A percentile compares a stretch with the other conserved stretches of the same genome.
Conservation (phyloP, 2,888 invertebrate species). For the Argyresthia goedartella region DNA sequence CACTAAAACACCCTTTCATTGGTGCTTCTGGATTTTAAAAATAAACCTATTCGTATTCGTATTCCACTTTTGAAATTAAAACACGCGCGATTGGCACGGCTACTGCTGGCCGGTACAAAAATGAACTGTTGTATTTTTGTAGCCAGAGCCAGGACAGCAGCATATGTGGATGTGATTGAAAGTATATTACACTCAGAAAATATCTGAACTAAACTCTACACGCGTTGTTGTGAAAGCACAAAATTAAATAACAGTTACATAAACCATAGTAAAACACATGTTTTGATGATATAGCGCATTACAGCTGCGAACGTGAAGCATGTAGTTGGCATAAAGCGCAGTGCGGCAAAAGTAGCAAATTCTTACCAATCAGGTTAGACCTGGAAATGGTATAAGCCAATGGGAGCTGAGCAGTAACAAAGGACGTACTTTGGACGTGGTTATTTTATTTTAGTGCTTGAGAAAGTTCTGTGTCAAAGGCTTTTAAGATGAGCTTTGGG, state of each 20-base stretch:
- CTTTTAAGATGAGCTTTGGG: background rate
- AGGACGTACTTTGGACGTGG: background rate
- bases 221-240: background rate
- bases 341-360: slow-evolving; percentile 19
- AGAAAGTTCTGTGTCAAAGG: background rate
- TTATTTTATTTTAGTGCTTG: background rate
- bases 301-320: too few relatives aligned
- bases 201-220: background rate
- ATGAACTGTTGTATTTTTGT: background rate
- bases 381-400: slow-evolving; percentile 13
- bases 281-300: too few relatives aligned
- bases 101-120: background rate
- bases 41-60: background rate
- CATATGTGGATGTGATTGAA: too few relatives aligned
- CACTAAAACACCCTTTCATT: background rate
- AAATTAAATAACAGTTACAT: background rate
- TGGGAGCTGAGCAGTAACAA: background rate
- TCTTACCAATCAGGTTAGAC: slow-evolving; percentile 15
- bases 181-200: background rate
- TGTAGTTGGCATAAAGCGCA: slow-evolving; percentile 13
- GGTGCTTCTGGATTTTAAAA: background rate
- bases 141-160: background rate
- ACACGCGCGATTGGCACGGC: background rate
- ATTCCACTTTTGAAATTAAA: background rate
- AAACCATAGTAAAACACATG: background rate